Base-by-base conservation (phyloP, 2,888 invertebrate species). In the Eristalis arbustorum region DNA sequence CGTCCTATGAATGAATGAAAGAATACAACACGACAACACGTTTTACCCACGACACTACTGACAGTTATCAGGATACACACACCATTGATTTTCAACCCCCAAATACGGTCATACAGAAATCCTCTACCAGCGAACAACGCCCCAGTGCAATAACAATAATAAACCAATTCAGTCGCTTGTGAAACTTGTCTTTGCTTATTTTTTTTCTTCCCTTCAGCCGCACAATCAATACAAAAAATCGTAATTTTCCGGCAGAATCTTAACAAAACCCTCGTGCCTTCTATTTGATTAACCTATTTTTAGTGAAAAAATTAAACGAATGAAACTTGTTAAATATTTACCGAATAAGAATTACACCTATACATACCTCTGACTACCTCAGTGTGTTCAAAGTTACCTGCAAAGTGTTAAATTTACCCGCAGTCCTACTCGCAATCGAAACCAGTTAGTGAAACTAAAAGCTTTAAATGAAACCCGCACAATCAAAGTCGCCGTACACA, bases 101-200 rank as follows among this genome's bases (percentile, higher is more conserved):
- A 71, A 66, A 66, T 37, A 56, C 56, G 67, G 34, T 57, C 57
- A 66, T 42, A 73, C 23, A 74, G 59, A 59, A 74, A 77, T 61
- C 61, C 66, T 69, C 28, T 37, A 49, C 11, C 59, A 79, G 64
- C 13, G 62, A 79, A 84, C 84, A 84, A 84, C 84, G 84, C 84
- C 84, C 84, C 84, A 84, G 84, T 84, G 74, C 79, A 84, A 84
- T 84, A 84, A 84, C 84, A 84, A 84, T 79, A 84, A 84, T 84
- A 84, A 84, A 84, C 68, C 71, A 74, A 66, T 79, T 56, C 74
- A 73, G 84, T 84, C 74, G 84, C 74, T 68, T 74, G 61, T 62
- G 72, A 59, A 61, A 49, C 49, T 72, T 14, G 49, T 31, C 62
- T 76, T 72, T 22, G 63, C 31, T 28, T n/a, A n/a, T 71, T 68